Base-by-base conservation (phyloP, 1,140 invertebrate genomes). In the Anoplolepis gracilipes region DNA sequence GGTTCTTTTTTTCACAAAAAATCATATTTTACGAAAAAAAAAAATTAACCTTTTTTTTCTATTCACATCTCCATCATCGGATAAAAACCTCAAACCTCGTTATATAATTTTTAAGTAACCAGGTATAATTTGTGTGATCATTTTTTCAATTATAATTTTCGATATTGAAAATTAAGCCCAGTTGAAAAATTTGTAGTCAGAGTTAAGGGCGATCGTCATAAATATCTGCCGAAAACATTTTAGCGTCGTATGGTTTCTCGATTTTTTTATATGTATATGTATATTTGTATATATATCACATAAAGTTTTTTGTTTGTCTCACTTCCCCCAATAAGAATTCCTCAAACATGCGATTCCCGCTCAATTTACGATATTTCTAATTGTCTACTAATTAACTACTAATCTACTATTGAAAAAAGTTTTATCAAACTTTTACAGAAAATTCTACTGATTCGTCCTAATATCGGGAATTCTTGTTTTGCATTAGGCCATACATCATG, bases 371-470 rank as follows among this genome's bases (percentile, higher is more conserved):
- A 57, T 4, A 72, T 70, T 42, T 42, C 67, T 72, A 59, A 22
- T 46, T 49, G 25, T 69, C 76, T 77, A 79, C 42, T 79, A 13
- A 36, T 78, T 42, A 65, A 64, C 39, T 49, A 33, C 62, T 79
- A 13, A 36, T 78, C 62, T 78, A 64, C 61, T 49, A 22, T 42
- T 49, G 22, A 61, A 42, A 61, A 42, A 72, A 42, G 19, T 55
- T 5, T 49, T 69, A 69, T 69, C 30, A 11, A 81, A 70, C 33
- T 57, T 28, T 79, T 79, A 53, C 28, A 19, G 28, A 67, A 67
- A 67, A 28, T 25, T 53, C 30, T 49, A 78, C 36, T 19, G 2
- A 42, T 59, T 72, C 30, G 4, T 33, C 13, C 39, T 8, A 11
- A 25, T 46, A 16, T 61, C 10, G 25, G 11, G n/a, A 46, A 4